Conservation (phyloP, 37 sponge, comb jelly and placozoan species). For the Halichondria panicea region DNA sequence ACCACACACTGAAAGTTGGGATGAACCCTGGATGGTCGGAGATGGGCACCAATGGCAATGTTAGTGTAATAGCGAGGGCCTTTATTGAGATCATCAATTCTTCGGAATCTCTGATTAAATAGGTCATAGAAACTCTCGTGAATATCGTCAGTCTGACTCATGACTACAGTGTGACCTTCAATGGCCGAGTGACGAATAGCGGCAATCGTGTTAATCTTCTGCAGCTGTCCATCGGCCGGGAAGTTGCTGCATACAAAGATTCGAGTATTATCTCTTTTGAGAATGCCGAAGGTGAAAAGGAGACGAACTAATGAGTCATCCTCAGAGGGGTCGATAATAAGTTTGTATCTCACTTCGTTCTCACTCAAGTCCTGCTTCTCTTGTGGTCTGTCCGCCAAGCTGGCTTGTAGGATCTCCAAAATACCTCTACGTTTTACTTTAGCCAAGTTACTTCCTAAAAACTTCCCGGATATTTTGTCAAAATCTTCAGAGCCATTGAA, state of each 20-base stretch:
- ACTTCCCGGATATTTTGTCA: conserved; percentile 18
- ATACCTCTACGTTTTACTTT: conserved; percentile 20
- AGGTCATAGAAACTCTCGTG: conserved; percentile 89
- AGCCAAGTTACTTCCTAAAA: conserved; percentile 19
- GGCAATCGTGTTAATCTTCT: conserved; percentile 72
- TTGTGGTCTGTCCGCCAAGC: conserved; percentile 41
- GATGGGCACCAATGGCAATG: conserved; percentile 84
- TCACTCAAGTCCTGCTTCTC: conserved; percentile 7
- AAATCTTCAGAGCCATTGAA: conserved; percentile 75
- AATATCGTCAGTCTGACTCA: conserved; percentile 79
- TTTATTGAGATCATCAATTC: conserved; percentile 60
- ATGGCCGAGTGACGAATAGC: conserved; percentile 71
- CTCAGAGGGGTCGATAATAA: conserved; percentile 64
- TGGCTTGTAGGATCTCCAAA: conserved; percentile 45
- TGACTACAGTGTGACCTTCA: conserved; percentile 67
- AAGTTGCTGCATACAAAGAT: conserved; percentile 67
- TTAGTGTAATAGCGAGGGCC: conserved; percentile 69
- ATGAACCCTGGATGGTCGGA: conserved; percentile 67
- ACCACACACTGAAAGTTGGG: conserved; percentile 85
- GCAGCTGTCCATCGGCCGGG: conserved; percentile 59
- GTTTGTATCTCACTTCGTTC: conserved; percentile 67
- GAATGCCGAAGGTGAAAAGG: conserved; percentile 45
- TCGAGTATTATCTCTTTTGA: conserved; percentile 35
- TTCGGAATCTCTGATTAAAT: conserved; percentile 76
- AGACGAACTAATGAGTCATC: conserved; percentile 70